Base-by-base conservation (phyloP, 1,140 invertebrate genomes). In the Polypedilum vanderplanki region DNA sequence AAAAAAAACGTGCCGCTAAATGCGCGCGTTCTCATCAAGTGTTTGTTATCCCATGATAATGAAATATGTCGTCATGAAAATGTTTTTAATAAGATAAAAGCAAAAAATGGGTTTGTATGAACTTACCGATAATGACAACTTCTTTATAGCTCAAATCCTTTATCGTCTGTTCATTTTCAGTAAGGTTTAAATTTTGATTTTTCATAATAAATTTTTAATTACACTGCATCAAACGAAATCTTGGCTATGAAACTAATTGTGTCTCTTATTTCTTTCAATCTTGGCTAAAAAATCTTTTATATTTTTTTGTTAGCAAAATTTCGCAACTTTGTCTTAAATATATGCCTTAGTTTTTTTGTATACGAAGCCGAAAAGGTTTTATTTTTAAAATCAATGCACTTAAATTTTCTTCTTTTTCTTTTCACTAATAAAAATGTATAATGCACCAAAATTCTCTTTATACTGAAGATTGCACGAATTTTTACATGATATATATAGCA, bases 111-210 rank as follows among this genome's bases (percentile, higher is more conserved):
- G 5, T 5, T 3, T 33, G 5, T 33, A 33, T 17, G 10, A 33
- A 77, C 82, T 84, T 80, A 87, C 88, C 88, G 77, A 89, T 86
- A 76, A 89, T 83, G 74, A 89, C 87, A n/a, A 88, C 87, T 78
- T 89, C 87, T 82, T 88, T 89, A 80, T 87, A 88, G 40, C 85
- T 77, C n/a, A 83, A 79, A 76, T 83, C 82, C 40, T 84, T 70
- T 18, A 70, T 70, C 7, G 17, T 20, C 18, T 70, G 65, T 18
- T 18, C 65, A 70, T 70, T 70, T 20, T 70, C 65, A 7, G 20
- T 18, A 4, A 18, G 17, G 10, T 22, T 70, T 18, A 70, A 20
- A 70, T 70, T 70, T 18, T 18, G 18, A 70, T 70, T 18, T 70
- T 70, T 70, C 65, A 70, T 70, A 70, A 57, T 57, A 57, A 57